A percentile compares a stretch with the other conserved stretches of the same genome.
Evolutionary conservation across 2,113 vertebrate species (phyloP).

Genomic region (Sterna hirundo): DNA sequence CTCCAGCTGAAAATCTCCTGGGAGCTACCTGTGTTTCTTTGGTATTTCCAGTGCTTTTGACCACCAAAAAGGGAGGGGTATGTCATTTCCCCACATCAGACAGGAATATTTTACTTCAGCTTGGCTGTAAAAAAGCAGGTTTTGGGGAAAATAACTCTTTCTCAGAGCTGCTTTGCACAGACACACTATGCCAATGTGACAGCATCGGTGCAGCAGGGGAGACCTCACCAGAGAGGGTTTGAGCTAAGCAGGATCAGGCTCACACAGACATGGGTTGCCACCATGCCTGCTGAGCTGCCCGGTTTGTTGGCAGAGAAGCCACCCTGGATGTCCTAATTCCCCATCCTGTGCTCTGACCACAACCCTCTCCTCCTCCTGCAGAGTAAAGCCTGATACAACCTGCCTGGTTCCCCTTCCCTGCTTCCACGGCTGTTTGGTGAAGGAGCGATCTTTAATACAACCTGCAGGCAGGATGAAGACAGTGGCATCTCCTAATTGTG

Average conservation of each 20-base stretch:
- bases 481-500: not conserved
- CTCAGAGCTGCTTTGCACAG: not conserved
- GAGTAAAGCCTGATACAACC: not conserved
- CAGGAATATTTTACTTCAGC: not conserved
- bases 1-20: not conserved
- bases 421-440: not conserved
- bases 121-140: not conserved
- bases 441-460: accelerated
- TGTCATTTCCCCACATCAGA: not conserved
- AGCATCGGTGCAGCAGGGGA: not conserved
- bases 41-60: not conserved
- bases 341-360: not conserved
- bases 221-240: not conserved
- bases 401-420: not conserved
- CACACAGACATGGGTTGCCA: accelerated
- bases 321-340: not conserved
- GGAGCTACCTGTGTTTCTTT: not conserved
- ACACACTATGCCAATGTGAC: not conserved
- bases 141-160: not conserved
- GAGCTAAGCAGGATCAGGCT: not conserved
- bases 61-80: not conserved
- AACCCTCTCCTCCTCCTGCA: not conserved
- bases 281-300: not conserved
- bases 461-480: not conserved
- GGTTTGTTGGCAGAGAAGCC: not conserved